These are phyloP conservation scores for Tokudaia tokunoshimensis DNA, from an alignment of 2,797 vertebrate genomes.

Conservation along the genomic window DNA sequence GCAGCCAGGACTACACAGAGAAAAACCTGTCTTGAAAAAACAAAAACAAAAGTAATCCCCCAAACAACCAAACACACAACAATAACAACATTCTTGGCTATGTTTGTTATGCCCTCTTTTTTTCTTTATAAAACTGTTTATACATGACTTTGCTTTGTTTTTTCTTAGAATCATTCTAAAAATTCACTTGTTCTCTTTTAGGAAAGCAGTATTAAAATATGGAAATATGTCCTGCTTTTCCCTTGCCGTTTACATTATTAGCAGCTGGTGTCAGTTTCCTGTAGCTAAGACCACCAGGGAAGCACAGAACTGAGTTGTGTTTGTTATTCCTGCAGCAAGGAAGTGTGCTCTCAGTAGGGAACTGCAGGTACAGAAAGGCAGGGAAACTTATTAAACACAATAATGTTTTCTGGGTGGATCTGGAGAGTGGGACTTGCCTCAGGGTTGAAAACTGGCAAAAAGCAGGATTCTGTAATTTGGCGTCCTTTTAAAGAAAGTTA, in stretches of 20 bases:
- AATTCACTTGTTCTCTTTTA: neutral
- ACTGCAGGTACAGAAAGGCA: neutral
- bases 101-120: neutral
- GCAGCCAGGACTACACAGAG: neutral
- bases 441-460: neutral
- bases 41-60: neutral
- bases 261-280: neutral
- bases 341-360: neutral
- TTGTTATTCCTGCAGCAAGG: neutral
- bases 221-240: neutral
- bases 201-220: neutral
- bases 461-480: neutral
- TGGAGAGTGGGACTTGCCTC: neutral
- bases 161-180: neutral
- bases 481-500: neutral
- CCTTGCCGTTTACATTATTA: neutral
- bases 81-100: neutral
- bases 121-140: neutral
- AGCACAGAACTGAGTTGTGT: neutral
- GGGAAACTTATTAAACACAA: neutral
- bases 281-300: neutral
- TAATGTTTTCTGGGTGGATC: neutral
- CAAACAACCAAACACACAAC: neutral
- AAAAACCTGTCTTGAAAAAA: neutral
- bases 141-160: neutral